phyloP scores from a whole-genome alignment of 2,797 vertebrate species.

The Dermochelys coriacea region DNA sequence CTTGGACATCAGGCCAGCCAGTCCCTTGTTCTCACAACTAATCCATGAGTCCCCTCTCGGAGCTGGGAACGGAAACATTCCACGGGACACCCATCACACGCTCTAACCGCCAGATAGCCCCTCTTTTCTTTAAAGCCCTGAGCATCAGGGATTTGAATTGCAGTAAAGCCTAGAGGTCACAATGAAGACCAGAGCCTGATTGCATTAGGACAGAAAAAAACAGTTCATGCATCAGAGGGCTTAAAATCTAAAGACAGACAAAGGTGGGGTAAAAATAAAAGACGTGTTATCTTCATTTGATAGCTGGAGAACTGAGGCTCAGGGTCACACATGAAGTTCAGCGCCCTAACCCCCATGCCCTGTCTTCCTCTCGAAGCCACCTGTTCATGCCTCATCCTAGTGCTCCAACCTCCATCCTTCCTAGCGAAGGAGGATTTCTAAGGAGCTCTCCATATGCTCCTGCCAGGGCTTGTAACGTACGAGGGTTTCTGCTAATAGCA shows the following conservation, averaged over 20 bases:
- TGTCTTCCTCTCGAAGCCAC: not conserved
- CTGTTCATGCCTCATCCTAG: not conserved
- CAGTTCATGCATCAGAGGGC: not conserved
- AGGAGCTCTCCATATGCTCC: not conserved
- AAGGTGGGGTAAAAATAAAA: not conserved
- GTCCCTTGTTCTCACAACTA: not conserved
- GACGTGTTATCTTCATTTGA: not conserved
- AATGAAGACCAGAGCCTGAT: not conserved
- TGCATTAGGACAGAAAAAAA: not conserved
- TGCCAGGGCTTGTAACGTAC: not conserved
- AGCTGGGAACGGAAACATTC: not conserved
- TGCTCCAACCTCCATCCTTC: not conserved
- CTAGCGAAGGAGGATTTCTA: not conserved
- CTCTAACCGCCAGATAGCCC: accelerated
- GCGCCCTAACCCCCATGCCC: not conserved
- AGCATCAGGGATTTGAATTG: not conserved
- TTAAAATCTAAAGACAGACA: not conserved
- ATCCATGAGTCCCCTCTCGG: no score
- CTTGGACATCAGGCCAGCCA: not conserved
- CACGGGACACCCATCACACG: no score
- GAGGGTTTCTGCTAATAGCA: not conserved
- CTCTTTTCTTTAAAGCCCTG: not conserved
- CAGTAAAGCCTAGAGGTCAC: not conserved
- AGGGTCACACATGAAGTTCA: not conserved
- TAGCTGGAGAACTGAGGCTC: not conserved